Evolutionary conservation across 2,888 invertebrate genomes (phyloP).

Genomic region (Torymus auratus): DNA sequence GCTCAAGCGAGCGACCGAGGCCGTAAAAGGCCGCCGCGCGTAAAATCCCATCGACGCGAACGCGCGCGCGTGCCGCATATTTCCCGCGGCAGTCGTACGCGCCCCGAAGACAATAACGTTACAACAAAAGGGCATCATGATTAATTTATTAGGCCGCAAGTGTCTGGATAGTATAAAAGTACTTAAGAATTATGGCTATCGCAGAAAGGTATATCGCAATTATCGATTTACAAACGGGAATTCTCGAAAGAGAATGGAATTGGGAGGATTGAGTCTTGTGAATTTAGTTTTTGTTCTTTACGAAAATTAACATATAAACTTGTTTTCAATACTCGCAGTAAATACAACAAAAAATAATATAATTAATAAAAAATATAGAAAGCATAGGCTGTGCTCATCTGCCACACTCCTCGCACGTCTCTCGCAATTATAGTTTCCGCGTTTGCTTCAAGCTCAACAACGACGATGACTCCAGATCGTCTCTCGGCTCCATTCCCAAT

Average conservation of each 20-base stretch:
- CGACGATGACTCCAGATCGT: conserved; percentile 49
- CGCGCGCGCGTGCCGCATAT: conserved; percentile 13
- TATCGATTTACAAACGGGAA: conserved; percentile 39
- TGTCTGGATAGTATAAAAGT: not conserved
- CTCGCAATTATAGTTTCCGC: conserved; percentile 73
- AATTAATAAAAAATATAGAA: too few relatives aligned
- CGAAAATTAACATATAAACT: too few relatives aligned
- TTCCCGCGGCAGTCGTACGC: conserved; percentile 26
- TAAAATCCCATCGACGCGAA: conserved; percentile 31
- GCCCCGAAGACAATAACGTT: conserved; percentile 36
- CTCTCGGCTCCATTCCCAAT: conserved; percentile 20
- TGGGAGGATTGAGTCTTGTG: too few relatives aligned
- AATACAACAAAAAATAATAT: too few relatives aligned
- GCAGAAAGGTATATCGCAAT: conserved; percentile 1
- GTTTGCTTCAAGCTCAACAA: conserved; percentile 68
- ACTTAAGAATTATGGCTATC: not conserved
- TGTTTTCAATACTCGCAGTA: too few relatives aligned
- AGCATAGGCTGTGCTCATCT: too few relatives aligned
- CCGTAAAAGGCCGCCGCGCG: conserved; percentile 51
- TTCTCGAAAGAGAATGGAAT: too few relatives aligned
- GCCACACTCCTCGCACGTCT: conserved; percentile 69
- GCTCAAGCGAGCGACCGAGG: conserved; percentile 15
- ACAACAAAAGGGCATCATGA: conserved; percentile 47
- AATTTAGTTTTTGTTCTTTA: too few relatives aligned
- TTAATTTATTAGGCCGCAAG: conserved; percentile 50